Base-by-base conservation (phyloP, 2,797 vertebrate species). In the Taenioides sp. region DNA sequence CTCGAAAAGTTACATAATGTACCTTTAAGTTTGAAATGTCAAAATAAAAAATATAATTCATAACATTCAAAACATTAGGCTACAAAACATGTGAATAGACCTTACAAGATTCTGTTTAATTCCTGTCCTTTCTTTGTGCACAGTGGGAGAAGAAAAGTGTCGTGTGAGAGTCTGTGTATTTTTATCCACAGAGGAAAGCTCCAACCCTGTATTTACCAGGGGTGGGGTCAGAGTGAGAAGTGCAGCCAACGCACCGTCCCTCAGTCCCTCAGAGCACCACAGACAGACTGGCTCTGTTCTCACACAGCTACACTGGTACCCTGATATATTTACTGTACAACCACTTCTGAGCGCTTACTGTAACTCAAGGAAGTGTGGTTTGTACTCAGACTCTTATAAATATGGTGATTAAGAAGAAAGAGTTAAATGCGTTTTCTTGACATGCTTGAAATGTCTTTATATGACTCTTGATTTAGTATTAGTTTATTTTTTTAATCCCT, bases 141-240 rank as follows among this genome's bases (percentile, higher is more conserved):
- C 80, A 87, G 86, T 80, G 74, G 82, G 55, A 43, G 67, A 65
- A n/a, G 55, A 73, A 69, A 80, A 65, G 80, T 82, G 76, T 84
- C 72, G 76, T 80, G 80, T 79, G 72, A 86, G 79, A 80, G 79
- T 77, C 80, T 73, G 83, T 87, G 86, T 93, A 92, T 93, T 92
- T 93, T 92, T 92, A 91, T 91, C 87, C 84, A 37, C 22, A n/a
- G 83, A 88, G 86, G 84, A 90, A 92, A 92, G 88, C 90, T 91
- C 88, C 78, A 91, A 90, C 88, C 91, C 92, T 92, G 88, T 92
- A 92, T 92, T 93, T 93, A 93, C 82, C 88, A 90, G 91, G 92
- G 92, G 92, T 91, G 92, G 91, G 89, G 91, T 91, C 89, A 91
- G 85, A 77, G 72, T 76, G 80, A 86, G 71, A 79, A 82, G 80